A percentile compares a stretch with the other conserved stretches of the same genome.
Conservation (phyloP, 1,140 invertebrate species). For the Neodiprion pinetum region DNA sequence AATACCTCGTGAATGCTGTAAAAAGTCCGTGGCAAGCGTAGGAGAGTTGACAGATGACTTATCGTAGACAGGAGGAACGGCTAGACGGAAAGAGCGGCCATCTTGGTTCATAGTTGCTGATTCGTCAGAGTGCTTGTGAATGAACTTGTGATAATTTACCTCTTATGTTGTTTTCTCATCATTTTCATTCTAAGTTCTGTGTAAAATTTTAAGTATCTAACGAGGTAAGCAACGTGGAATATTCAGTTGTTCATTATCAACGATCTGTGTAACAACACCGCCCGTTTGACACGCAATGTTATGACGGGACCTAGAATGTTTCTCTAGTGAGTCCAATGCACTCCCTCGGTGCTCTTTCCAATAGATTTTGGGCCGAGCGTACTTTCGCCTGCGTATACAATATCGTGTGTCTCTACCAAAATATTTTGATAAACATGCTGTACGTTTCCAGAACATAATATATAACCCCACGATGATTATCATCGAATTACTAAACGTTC, state of each 20-base stretch:
- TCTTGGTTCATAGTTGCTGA: conserved; percentile 44
- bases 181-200: conserved; percentile 37
- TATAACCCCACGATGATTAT: too few species aligned
- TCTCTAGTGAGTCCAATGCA: conserved; percentile 1
- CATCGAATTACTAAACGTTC: too few species aligned
- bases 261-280: neutral
- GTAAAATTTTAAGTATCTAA: conserved; percentile 43
- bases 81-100: conserved; percentile 34
- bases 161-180: conserved; percentile 44
- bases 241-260: neutral
- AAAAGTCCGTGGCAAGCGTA: neutral
- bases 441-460: too few species aligned
- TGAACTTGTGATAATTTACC: conserved; percentile 52
- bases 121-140: conserved; percentile 54
- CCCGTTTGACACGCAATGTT: neutral
- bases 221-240: conserved; percentile 37
- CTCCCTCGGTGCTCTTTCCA: neutral
- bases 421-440: too few species aligned
- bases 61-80: neutral
- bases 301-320: neutral
- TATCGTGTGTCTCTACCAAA: too few species aligned
- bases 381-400: conserved; percentile 3
- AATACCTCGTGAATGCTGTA: neutral
- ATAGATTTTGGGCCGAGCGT: conserved; percentile 13
- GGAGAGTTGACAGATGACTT: neutral